These are phyloP conservation scores for Ophiodon elongatus DNA, from an alignment of 2,113 vertebrate species.

Conservation along the genomic window DNA sequence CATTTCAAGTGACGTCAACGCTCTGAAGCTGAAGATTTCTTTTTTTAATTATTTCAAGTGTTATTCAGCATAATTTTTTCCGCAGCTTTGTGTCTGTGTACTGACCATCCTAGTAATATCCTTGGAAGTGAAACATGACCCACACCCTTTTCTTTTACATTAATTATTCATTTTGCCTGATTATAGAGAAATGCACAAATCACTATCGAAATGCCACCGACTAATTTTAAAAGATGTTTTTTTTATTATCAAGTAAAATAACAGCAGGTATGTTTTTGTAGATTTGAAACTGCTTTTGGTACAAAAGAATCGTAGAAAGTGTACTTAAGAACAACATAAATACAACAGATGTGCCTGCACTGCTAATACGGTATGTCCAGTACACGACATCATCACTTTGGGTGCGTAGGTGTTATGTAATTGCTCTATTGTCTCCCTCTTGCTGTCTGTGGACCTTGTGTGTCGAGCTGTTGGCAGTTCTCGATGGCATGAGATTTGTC, in stretches of 20 bases:
- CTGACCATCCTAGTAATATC: slow-evolving; percentile 15
- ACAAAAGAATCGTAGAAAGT: neutral
- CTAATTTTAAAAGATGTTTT: slow-evolving; percentile 21
- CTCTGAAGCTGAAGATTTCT: neutral
- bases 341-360: slow-evolving; percentile 26
- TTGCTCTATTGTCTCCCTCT: slow-evolving; percentile 55
- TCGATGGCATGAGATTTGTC: slow-evolving; percentile 54
- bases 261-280: neutral
- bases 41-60: neutral
- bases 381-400: slow-evolving; percentile 45
- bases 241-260: slow-evolving; percentile 7
- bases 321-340: slow-evolving; percentile 1
- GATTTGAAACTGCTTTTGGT: neutral
- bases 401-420: slow-evolving; percentile 51
- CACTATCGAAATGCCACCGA: slow-evolving; percentile 10
- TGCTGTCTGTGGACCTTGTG: slow-evolving; percentile 35
- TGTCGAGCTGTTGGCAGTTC: slow-evolving; percentile 35
- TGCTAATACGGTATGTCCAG: slow-evolving; percentile 28
- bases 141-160: slow-evolving; percentile 41
- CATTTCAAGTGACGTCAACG: neutral
- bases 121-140: slow-evolving; percentile 52
- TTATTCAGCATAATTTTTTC: neutral
- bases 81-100: slow-evolving; percentile 6
- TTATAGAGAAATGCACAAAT: slow-evolving; percentile 43
- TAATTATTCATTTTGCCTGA: slow-evolving; percentile 59